Evolutionary conservation across 2,113 vertebrate genomes (phyloP).

Genomic region (Phoenicopterus ruber): DNA sequence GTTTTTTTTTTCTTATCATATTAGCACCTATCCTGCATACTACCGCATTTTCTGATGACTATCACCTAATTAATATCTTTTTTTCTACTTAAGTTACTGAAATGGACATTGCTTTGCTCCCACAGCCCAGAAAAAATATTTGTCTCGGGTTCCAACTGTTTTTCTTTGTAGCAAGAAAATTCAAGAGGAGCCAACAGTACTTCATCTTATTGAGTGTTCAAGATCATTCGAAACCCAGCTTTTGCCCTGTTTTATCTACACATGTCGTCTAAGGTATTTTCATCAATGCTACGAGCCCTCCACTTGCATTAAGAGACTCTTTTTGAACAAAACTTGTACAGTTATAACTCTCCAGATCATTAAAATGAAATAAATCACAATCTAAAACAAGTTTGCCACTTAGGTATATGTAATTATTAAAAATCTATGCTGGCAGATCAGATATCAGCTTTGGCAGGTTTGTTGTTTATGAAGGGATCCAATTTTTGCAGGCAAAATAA

Average conservation of each 20-base stretch:
- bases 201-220: neutral
- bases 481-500: neutral
- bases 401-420: neutral
- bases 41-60: neutral
- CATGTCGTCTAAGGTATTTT: neutral
- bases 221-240: neutral
- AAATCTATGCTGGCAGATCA: neutral
- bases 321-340: neutral
- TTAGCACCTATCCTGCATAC: neutral
- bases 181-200: neutral
- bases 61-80: neutral
- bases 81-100: neutral
- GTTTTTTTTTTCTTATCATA: neutral
- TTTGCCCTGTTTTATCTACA: neutral
- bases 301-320: neutral
- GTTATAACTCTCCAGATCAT: neutral
- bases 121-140: neutral
- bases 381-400: neutral
- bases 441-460: neutral
- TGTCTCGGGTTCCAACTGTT: neutral
- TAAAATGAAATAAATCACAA: neutral
- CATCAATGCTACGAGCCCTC: neutral
- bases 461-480: fast-evolving
- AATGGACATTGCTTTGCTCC: neutral
- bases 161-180: neutral